A percentile compares a stretch with the other conserved stretches of the same genome.
These are phyloP conservation scores for Shargacucullia verbasci DNA, from an alignment of 2,888 invertebrate species.

Conservation along the genomic window DNA sequence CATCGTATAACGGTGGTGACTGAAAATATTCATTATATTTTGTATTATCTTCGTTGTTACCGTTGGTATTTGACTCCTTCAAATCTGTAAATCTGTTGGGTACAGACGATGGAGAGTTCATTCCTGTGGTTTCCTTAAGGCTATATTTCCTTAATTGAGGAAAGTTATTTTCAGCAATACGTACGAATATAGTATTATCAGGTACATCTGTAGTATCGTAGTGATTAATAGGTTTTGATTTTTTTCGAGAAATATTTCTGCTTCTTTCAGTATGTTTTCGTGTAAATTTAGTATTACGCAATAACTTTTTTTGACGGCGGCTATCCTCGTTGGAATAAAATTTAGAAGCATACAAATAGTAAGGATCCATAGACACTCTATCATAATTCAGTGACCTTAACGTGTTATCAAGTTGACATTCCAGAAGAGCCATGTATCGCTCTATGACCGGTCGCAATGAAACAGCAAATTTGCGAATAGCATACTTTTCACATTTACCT, in stretches of 20 bases:
- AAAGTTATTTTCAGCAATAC: background rate
- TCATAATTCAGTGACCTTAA: slow-evolving; percentile 28
- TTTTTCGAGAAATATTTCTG: background rate
- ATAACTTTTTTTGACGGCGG: background rate
- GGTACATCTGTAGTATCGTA: slow-evolving; percentile 7
- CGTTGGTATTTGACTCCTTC: background rate
- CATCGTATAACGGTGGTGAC: slow-evolving; percentile 20
- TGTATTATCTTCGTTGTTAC: background rate
- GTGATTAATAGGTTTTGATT: background rate
- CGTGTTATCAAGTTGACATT: slow-evolving; percentile 49
- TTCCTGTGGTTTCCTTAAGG: slow-evolving; percentile 5
- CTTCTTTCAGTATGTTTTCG: slow-evolving; percentile 5
- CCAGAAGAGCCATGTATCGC: slow-evolving; percentile 33
- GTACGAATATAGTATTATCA: slow-evolving; percentile 1
- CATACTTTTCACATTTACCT: slow-evolving; percentile 37
- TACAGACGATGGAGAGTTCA: background rate
- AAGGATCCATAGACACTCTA: slow-evolving; percentile 1
- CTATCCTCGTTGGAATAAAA: slow-evolving; percentile 8
- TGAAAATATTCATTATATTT: slow-evolving; percentile 22
- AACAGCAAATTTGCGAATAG: slow-evolving; percentile 30
- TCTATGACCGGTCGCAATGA: slow-evolving; percentile 41
- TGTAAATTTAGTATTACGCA: background rate
- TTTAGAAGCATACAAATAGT: slow-evolving; percentile 13
- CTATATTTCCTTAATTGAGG: slow-evolving; percentile 14
- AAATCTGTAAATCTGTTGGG: background rate